Conservation (phyloP, 2,113 vertebrate genomes). For the Lepidothrix coronata region DNA sequence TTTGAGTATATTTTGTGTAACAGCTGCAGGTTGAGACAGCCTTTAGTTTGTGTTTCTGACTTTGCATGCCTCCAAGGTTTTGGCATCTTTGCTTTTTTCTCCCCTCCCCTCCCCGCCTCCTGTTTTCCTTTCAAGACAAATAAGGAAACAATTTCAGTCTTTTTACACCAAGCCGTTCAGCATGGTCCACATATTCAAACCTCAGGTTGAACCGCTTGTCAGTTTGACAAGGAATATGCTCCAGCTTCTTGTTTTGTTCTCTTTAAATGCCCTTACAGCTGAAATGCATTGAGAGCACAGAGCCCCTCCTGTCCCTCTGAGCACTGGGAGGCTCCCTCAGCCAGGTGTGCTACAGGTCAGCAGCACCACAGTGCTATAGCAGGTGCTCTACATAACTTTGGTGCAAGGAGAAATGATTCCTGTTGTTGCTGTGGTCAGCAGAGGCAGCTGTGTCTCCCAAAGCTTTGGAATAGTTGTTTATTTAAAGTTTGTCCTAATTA, state of each 20-base stretch:
- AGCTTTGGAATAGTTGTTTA: neutral
- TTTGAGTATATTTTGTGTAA: slow-evolving; percentile 80
- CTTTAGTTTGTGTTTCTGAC: slow-evolving; percentile 71
- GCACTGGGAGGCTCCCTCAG: neutral
- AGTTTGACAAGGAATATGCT: slow-evolving; percentile 8
- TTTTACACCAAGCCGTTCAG: slow-evolving; percentile 38
- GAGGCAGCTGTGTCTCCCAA: slow-evolving; percentile 29
- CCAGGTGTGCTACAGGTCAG: neutral
- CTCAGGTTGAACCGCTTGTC: slow-evolving; percentile 72
- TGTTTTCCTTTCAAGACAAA: slow-evolving; percentile 66
- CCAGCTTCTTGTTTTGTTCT: neutral
- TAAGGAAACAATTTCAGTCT: slow-evolving; percentile 11
- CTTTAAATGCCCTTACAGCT: neutral
- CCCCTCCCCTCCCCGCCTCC: neutral
- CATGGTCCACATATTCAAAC: slow-evolving; percentile 54
- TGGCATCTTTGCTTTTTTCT: neutral
- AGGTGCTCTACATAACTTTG: neutral
- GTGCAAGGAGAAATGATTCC: neutral
- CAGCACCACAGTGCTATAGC: neutral
- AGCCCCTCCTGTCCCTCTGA: neutral
- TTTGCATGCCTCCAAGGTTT: slow-evolving; percentile 60
- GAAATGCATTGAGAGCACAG: neutral
- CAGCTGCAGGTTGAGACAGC: slow-evolving; percentile 78
- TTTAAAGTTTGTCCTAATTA: slow-evolving; percentile 1
- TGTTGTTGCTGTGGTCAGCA: neutral